Conservation (phyloP, 92 coral and sea anemone species). For the Paragorgia papillata region DNA sequence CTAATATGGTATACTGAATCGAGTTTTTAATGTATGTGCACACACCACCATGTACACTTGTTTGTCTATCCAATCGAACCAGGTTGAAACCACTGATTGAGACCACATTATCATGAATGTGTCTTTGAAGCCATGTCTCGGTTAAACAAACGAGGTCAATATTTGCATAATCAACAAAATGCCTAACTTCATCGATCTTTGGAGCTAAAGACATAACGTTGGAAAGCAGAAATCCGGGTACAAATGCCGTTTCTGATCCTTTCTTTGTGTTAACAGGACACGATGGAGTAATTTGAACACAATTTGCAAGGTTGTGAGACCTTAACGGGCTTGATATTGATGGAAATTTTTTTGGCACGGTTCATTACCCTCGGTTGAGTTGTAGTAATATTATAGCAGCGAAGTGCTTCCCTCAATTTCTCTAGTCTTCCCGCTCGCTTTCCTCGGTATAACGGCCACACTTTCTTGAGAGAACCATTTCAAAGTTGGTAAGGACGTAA, state of each 20-base stretch:
- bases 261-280: conserved; percentile 13
- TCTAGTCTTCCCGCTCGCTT: conserved; percentile 34
- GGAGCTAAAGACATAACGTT: conserved; percentile 40
- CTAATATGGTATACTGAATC: conserved; percentile 31
- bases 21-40: conserved; percentile 38
- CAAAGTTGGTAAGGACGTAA: conserved; percentile 6
- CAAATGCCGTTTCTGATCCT: conserved; percentile 44
- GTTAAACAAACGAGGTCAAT: conserved; percentile 46
- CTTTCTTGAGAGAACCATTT: conserved; percentile 25
- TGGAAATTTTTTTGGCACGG: conserved; percentile 2
- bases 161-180: neutral
- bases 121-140: conserved; percentile 41
- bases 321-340: conserved; percentile 1
- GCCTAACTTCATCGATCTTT: conserved; percentile 33
- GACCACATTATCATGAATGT: conserved; percentile 31
- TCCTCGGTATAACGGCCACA: conserved; percentile 42
- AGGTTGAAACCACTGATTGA: conserved; percentile 31
- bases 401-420: conserved; percentile 30
- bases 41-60: conserved; percentile 35
- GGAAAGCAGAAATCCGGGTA: conserved; percentile 43
- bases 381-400: conserved; percentile 5
- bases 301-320: conserved; percentile 39
- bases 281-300: conserved; percentile 29
- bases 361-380: conserved; percentile 4
- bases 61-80: conserved; percentile 19